Conservation (phyloP, 2,888 invertebrate species). For the Crossocerus cetratus region DNA sequence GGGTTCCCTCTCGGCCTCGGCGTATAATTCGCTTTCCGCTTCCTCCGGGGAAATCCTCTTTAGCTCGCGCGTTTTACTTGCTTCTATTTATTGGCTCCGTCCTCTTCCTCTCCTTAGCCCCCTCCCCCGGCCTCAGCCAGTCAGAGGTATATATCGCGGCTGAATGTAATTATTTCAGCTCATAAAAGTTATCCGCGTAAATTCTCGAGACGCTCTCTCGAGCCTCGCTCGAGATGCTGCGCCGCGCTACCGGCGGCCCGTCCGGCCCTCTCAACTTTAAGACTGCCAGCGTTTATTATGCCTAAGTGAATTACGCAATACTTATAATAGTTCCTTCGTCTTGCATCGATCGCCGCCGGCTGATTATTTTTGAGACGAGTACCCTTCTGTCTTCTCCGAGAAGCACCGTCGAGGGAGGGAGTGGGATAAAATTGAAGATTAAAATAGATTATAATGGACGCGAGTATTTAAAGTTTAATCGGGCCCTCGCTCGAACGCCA, state of each 20-base stretch:
- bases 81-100: constrained; percentile 15
- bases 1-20: background rate
- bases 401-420: constrained; percentile 9
- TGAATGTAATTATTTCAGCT: constrained; percentile 54
- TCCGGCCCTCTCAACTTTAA: constrained; percentile 37
- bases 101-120: background rate
- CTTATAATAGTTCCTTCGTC: constrained; percentile 35
- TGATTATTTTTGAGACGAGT: constrained; percentile 38
- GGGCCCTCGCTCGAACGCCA: background rate
- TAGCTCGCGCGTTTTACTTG: background rate
- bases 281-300: constrained; percentile 49
- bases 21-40: constrained; percentile 4
- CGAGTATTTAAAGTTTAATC: background rate
- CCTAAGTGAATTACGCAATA: constrained; percentile 54
- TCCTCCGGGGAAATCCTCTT: background rate
- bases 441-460: too few species aligned
- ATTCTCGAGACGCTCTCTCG: constrained; percentile 42
- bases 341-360: constrained; percentile 6
- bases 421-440: too few species aligned
- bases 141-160: background rate
- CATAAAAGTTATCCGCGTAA: constrained; percentile 59
- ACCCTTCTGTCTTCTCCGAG: constrained; percentile 16
- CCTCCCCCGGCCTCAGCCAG: too few species aligned
- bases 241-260: background rate
- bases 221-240: too few species aligned